These are phyloP conservation scores for Megastigmus dorsalis DNA, from an alignment of 2,888 invertebrate species.

Conservation along the genomic window DNA sequence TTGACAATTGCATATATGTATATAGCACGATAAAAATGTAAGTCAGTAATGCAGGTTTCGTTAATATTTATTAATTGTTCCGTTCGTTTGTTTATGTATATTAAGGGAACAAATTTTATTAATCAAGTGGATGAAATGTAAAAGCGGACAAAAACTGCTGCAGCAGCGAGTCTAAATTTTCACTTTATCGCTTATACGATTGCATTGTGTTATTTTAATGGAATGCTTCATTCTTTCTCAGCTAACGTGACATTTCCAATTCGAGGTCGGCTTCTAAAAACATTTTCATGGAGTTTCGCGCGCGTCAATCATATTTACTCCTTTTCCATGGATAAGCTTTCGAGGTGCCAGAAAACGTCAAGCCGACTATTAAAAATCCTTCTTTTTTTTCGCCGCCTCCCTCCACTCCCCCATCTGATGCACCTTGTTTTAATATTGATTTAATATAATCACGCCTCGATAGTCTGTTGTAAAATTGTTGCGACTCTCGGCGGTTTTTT, in stretches of 20 bases:
- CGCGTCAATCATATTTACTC: conserved; percentile 14
- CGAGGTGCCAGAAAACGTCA: not conserved
- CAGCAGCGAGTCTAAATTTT: no score
- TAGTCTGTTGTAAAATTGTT: not conserved
- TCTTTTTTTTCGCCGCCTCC: no score
- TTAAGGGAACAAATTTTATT: no score
- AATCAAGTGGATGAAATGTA: no score
- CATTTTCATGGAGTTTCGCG: not conserved
- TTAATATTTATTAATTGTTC: no score
- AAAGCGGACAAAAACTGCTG: no score
- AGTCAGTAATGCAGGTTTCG: no score
- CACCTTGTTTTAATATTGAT: not conserved
- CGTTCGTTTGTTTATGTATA: no score
- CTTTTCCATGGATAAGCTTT: not conserved
- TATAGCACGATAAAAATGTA: no score
- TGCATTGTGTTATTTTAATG: conserved; percentile 9
- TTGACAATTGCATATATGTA: no score
- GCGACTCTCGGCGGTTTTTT: no score
- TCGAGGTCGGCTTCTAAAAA: conserved; percentile 16
- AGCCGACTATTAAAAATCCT: not conserved
- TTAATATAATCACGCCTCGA: not conserved
- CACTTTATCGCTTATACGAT: not conserved
- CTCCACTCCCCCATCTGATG: not conserved
- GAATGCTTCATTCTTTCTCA: not conserved
- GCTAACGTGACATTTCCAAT: conserved; percentile 10